These are phyloP conservation scores for Encarsia formosa DNA, from an alignment of 2,888 invertebrate species.

Conservation along the genomic window DNA sequence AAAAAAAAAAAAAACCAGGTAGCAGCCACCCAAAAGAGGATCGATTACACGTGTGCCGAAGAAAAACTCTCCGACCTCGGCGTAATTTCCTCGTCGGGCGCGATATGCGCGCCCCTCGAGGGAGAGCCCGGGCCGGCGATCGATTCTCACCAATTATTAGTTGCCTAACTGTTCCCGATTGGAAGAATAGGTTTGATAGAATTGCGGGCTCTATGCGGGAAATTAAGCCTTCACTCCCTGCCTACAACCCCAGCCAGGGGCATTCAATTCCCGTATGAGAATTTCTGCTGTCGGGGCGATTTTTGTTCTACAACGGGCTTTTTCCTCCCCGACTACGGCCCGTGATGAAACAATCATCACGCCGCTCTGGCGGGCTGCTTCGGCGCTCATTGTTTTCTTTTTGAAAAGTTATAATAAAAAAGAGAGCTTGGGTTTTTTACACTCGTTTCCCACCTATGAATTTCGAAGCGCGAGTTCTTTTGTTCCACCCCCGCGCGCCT, in stretches of 20 bases:
- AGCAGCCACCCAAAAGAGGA: too few species aligned
- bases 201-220: constrained; percentile 38
- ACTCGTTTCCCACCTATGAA: neutral
- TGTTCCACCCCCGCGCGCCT: neutral
- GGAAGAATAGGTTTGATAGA: constrained; percentile 45
- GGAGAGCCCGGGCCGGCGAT: constrained; percentile 33
- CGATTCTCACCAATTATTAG: constrained; percentile 46
- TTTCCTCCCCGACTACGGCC: constrained; percentile 3
- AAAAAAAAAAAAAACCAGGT: too few species aligned
- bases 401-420: too few species aligned
- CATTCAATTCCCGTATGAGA: constrained; percentile 28
- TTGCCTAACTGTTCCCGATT: constrained; percentile 44
- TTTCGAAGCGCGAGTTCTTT: constrained; percentile 7
- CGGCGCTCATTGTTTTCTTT: constrained; percentile 19
- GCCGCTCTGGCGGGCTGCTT: constrained; percentile 6
- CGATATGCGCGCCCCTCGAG: too few species aligned
- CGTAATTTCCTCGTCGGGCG: too few species aligned
- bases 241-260: too few species aligned
- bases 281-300: constrained; percentile 35
- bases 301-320: constrained; percentile 22
- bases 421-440: too few species aligned
- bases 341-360: constrained; percentile 26
- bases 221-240: constrained; percentile 21
- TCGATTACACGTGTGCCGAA: too few species aligned
- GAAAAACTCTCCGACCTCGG: too few species aligned